These are phyloP conservation scores for Encarsia formosa DNA, from an alignment of 2,888 invertebrate species.

Conservation along the genomic window DNA sequence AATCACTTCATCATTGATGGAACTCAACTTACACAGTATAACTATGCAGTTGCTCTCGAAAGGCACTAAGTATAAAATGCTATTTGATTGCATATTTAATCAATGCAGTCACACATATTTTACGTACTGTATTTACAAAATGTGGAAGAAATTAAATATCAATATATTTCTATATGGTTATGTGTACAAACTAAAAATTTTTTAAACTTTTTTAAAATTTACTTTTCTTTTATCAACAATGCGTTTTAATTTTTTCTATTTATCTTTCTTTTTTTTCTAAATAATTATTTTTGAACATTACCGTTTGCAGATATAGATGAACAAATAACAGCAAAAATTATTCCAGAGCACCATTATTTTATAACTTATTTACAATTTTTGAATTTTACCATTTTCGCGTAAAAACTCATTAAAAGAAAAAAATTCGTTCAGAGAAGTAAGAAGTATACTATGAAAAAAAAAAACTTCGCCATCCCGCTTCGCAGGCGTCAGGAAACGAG, in stretches of 20 bases:
- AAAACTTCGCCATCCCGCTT: conserved; percentile 33
- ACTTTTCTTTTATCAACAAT: conserved; percentile 6
- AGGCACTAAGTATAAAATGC: conserved; percentile 26
- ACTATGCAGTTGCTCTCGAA: conserved; percentile 29
- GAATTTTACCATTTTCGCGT: conserved; percentile 3
- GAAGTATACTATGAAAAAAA: conserved; percentile 26
- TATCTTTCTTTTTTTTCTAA: not conserved
- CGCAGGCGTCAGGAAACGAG: conserved; percentile 42
- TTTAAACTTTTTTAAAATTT: not conserved
- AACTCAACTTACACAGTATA: conserved; percentile 18
- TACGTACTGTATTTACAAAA: conserved; percentile 24
- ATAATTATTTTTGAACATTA: not conserved
- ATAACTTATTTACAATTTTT: conserved; percentile 23
- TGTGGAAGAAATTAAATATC: conserved; percentile 9
- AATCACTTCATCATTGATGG: conserved; percentile 36
- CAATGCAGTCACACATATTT: conserved; percentile 19
- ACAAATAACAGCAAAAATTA: conserved; percentile 1
- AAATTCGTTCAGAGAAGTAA: conserved; percentile 31
- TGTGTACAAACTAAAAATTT: no score
- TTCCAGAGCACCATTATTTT: conserved; percentile 25
- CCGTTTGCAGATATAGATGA: not conserved
- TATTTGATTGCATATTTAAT: conserved; percentile 15
- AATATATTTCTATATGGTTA: conserved; percentile 1
- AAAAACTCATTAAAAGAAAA: conserved; percentile 23
- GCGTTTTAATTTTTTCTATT: conserved; percentile 2